phyloP scores from a whole-genome alignment of 2,888 invertebrate genomes.

The Epinotia nisella region DNA sequence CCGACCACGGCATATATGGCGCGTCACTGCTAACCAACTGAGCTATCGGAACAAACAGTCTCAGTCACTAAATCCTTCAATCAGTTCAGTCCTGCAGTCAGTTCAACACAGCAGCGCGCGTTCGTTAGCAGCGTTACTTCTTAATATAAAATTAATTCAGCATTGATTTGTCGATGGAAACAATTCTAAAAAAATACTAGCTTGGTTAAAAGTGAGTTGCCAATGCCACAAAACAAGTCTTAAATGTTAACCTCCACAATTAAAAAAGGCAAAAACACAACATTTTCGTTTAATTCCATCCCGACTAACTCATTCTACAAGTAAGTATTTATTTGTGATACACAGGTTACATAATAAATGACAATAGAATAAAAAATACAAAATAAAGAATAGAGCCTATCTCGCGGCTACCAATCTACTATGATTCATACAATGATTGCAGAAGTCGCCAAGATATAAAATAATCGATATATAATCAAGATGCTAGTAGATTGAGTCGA shows the following conservation, averaged over 20 bases:
- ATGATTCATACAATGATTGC: conserved; percentile 31
- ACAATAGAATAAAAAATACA: not conserved
- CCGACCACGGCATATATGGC: no score
- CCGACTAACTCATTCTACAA: not conserved
- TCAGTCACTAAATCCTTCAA: no score
- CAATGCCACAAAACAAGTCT: not conserved
- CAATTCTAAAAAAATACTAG: no score
- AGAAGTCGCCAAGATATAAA: conserved; percentile 29
- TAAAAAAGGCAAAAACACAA: not conserved
- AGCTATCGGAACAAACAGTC: no score
- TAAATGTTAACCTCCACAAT: not conserved
- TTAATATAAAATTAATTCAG: no score
- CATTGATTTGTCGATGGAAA: no score
- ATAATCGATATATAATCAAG: conserved; percentile 44
- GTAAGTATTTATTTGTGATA: no score
- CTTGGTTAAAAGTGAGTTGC: not conserved
- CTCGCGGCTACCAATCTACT: not conserved
- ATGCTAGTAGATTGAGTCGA: conserved; percentile 45
- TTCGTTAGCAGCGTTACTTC: no score
- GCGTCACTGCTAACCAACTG: no score
- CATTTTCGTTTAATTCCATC: not conserved
- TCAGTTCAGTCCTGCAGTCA: no score
- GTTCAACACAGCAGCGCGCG: no score
- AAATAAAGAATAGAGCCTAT: not conserved
- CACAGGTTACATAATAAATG: no score